phyloP scores from a whole-genome alignment of 1,140 invertebrate species.

The Drosophila malerkotliana region DNA sequence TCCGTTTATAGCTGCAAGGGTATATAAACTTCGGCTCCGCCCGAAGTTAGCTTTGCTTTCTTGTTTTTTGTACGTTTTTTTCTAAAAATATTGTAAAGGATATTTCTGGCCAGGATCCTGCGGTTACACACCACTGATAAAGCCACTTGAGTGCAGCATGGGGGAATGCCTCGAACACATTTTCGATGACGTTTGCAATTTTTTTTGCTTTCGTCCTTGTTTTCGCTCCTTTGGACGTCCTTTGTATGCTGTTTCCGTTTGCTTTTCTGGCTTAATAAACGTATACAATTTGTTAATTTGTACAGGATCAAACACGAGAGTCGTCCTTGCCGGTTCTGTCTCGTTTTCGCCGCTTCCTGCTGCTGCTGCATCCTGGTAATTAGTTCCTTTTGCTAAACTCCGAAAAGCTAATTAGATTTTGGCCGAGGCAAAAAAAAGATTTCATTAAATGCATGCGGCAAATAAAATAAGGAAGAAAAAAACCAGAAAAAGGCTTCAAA shows the following conservation, averaged over 20 bases:
- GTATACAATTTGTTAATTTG: slow-evolving; percentile 82
- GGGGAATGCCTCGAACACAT: slow-evolving; percentile 50
- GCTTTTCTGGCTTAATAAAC: slow-evolving; percentile 79
- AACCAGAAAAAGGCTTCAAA: slow-evolving; percentile 32
- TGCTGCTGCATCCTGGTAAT: slow-evolving; percentile 58
- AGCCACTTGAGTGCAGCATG: slow-evolving; percentile 79
- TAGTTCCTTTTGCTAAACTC: slow-evolving; percentile 61
- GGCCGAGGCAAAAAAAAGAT: slow-evolving; percentile 61
- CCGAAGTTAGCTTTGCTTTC: too few species aligned
- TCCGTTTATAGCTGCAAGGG: too few species aligned
- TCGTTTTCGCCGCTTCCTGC: neutral
- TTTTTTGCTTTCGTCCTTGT: slow-evolving; percentile 37
- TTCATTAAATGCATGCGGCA: slow-evolving; percentile 68
- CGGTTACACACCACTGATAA: slow-evolving; percentile 74
- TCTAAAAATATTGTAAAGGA: slow-evolving; percentile 66
- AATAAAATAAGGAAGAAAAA: slow-evolving; percentile 41
- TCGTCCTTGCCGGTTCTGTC: slow-evolving; percentile 20
- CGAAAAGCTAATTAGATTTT: slow-evolving; percentile 75
- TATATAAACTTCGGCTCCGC: too few species aligned
- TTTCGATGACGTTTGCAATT: slow-evolving; percentile 80
- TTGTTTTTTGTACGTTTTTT: neutral
- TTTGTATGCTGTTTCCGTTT: slow-evolving; percentile 73
- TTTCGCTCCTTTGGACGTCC: slow-evolving; percentile 39
- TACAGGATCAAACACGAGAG: slow-evolving; percentile 77
- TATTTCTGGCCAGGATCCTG: slow-evolving; percentile 59